phyloP scores from a whole-genome alignment of 2,888 invertebrate genomes.

The Cephalotes varians region DNA sequence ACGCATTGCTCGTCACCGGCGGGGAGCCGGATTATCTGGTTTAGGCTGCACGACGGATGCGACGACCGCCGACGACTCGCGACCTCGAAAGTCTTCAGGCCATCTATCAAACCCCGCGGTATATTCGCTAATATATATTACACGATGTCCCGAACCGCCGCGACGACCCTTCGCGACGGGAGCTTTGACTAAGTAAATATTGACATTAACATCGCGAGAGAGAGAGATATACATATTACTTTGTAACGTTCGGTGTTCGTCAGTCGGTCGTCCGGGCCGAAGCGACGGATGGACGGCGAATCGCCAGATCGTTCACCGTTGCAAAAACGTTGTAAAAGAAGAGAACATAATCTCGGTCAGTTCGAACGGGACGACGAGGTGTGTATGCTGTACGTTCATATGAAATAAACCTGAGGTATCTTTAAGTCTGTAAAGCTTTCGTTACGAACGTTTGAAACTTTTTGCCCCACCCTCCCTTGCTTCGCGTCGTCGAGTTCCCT shows the following conservation, averaged over 20 bases:
- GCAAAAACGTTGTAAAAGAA: not conserved
- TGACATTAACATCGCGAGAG: slow-evolving; percentile 67
- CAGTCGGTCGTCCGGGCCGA: slow-evolving; percentile 60
- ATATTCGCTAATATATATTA: slow-evolving; percentile 40
- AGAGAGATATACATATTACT: slow-evolving; percentile 64
- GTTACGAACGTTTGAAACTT: slow-evolving; percentile 65
- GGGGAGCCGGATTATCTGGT: slow-evolving; percentile 56
- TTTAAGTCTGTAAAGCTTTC: slow-evolving; percentile 76
- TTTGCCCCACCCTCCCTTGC: slow-evolving; percentile 28
- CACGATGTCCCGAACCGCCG: slow-evolving; percentile 52
- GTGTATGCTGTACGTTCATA: slow-evolving; percentile 57
- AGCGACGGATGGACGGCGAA: slow-evolving; percentile 9
- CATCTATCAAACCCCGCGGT: slow-evolving; percentile 66
- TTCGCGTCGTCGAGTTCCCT: not conserved
- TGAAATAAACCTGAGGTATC: slow-evolving; percentile 76
- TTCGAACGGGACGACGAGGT: slow-evolving; percentile 55
- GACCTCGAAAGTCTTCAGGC: slow-evolving; percentile 66
- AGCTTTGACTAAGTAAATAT: slow-evolving; percentile 72
- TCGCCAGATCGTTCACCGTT: not conserved
- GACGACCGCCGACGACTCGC: slow-evolving; percentile 34
- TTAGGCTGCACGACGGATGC: slow-evolving; percentile 58
- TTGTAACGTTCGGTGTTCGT: slow-evolving; percentile 67
- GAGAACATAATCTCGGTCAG: slow-evolving; percentile 7
- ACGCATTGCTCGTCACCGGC: slow-evolving; percentile 21
- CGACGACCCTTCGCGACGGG: slow-evolving; percentile 61